Evolutionary conservation across 2,888 invertebrate genomes (phyloP).

Genomic region (Chrysolina oricalcia): DNA sequence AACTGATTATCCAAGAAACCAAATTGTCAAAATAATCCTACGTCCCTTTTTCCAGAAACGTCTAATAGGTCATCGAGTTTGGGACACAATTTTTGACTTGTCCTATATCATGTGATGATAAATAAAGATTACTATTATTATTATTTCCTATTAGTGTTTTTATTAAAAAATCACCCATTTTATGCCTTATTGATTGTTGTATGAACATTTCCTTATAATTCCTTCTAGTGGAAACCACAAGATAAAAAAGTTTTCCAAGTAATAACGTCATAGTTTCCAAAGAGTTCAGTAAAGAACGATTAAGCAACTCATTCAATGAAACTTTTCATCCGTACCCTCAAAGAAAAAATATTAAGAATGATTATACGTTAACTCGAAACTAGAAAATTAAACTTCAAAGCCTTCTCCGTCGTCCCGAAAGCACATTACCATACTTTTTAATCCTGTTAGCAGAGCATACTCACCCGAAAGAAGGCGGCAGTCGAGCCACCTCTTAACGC

Average conservation of each 20-base stretch:
- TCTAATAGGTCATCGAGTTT: too few species aligned
- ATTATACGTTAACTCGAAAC: slow-evolving; percentile 6
- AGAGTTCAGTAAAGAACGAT: not conserved
- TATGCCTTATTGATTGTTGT: too few species aligned
- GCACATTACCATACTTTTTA: slow-evolving; percentile 3
- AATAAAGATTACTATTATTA: too few species aligned
- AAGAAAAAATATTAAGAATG: not conserved
- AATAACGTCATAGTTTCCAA: not conserved
- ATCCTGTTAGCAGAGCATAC: slow-evolving; percentile 48
- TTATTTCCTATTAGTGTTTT: too few species aligned
- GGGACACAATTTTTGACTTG: too few species aligned
- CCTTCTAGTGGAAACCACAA: too few species aligned
- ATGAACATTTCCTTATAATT: too few species aligned
- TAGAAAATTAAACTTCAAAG: slow-evolving; percentile 3
- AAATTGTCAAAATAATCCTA: too few species aligned
- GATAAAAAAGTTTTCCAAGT: not conserved
- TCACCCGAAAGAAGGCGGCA: slow-evolving; percentile 93
- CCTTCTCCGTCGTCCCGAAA: not conserved
- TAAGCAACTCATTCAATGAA: not conserved
- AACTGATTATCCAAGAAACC: too few species aligned
- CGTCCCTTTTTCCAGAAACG: too few species aligned
- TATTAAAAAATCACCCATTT: too few species aligned
- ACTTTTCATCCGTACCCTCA: not conserved
- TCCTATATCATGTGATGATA: too few species aligned
- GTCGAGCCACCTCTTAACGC: slow-evolving; percentile 95